Evolutionary conservation across 1,140 invertebrate genomes (phyloP).

Genomic region (Adelges cooleyi): DNA sequence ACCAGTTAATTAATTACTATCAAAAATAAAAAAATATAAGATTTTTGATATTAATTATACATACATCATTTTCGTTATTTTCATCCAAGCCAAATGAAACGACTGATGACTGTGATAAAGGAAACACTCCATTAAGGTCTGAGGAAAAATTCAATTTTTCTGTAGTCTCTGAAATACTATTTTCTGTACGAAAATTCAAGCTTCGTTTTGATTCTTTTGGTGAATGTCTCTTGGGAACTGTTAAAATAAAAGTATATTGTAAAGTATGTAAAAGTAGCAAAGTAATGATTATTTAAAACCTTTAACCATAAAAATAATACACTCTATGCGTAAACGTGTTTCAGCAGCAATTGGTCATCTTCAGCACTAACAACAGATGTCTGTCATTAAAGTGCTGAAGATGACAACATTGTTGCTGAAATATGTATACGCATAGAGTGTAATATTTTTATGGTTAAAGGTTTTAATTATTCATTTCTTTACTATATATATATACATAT

Average conservation of each 20-base stretch:
- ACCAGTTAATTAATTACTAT: neutral
- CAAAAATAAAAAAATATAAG: neutral
- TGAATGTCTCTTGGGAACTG: neutral
- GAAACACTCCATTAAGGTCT: constrained; percentile 10
- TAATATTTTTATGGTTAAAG: no score
- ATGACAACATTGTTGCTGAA: no score
- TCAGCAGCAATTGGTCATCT: no score
- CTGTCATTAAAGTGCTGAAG: no score
- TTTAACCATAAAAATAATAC: no score
- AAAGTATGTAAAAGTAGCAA: no score
- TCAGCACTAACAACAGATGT: no score
- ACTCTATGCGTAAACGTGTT: no score
- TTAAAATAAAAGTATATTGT: neutral
- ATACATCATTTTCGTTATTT: neutral
- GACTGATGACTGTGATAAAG: constrained; percentile 19
- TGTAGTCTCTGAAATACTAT: neutral
- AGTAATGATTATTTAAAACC: no score
- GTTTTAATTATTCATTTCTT: no score
- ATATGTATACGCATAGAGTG: no score
- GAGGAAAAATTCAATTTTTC: neutral
- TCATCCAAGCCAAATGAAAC: constrained; percentile 1
- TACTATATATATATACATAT: no score
- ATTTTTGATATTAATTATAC: neutral
- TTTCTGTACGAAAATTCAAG: constrained; percentile 30
- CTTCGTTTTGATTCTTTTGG: constrained; percentile 33